These are phyloP conservation scores for Ametastegia equiseti DNA, from an alignment of 2,888 invertebrate genomes.

Conservation along the genomic window DNA sequence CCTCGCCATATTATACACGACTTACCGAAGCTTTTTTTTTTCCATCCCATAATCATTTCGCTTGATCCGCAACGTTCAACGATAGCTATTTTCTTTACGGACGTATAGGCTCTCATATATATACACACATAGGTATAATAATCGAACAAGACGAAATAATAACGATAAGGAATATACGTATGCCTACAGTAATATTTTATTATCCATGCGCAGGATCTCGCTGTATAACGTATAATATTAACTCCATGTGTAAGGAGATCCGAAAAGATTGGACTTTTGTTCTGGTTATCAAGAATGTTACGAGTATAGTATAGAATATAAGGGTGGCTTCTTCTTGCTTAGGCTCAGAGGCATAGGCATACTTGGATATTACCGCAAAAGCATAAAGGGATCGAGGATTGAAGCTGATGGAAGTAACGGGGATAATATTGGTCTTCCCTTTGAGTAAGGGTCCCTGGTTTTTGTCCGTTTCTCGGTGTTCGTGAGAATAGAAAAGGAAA, in stretches of 20 bases:
- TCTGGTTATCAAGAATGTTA: constrained; percentile 39
- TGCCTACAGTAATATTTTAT: background rate
- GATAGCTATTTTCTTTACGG: background rate
- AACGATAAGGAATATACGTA: constrained; percentile 8
- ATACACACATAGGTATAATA: background rate
- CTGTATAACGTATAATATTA: background rate
- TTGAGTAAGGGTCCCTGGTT: constrained; percentile 18
- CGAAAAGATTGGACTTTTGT: constrained; percentile 30
- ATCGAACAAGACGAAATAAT: too few species aligned
- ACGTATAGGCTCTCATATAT: background rate
- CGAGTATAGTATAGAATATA: background rate
- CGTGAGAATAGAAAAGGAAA: constrained; percentile 30
- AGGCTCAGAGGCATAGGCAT: constrained; percentile 36
- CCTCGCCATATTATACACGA: background rate
- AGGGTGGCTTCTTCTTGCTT: constrained; percentile 27
- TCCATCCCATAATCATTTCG: background rate
- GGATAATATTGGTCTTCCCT: constrained; percentile 45
- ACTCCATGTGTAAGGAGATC: constrained; percentile 24
- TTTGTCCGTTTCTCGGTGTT: background rate
- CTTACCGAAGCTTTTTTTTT: background rate
- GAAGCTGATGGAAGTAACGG: constrained; percentile 35
- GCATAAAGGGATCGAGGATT: constrained; percentile 49
- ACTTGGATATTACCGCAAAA: constrained; percentile 48
- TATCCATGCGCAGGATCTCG: background rate
- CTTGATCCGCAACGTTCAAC: background rate